A percentile compares a stretch with the other conserved stretches of the same genome.
These are phyloP conservation scores for Corvus cornix DNA, from an alignment of 2,113 vertebrate species.

Conservation along the genomic window DNA sequence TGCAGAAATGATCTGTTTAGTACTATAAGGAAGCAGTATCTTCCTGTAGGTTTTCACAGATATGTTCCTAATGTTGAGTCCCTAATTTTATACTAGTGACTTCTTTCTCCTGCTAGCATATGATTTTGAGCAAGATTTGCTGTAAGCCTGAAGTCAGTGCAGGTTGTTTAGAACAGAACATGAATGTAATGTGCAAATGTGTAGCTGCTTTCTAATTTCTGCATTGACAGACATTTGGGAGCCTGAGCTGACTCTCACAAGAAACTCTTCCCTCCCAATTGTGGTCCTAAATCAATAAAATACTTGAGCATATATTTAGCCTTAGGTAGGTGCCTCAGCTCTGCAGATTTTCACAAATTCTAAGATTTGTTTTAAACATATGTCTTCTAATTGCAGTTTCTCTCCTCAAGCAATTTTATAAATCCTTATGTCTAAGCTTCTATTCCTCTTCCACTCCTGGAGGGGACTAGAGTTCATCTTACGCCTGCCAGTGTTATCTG, in stretches of 20 bases:
- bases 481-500: background rate
- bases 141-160: background rate
- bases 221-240: background rate
- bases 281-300: background rate
- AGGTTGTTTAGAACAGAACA: background rate
- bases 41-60: background rate
- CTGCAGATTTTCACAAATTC: background rate
- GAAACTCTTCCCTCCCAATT: background rate
- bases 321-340: background rate
- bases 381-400: background rate
- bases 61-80: background rate
- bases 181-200: background rate
- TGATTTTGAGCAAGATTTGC: background rate
- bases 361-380: background rate
- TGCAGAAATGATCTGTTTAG: background rate
- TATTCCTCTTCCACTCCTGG: background rate
- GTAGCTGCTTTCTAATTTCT: background rate
- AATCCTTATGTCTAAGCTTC: background rate
- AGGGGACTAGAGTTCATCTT: background rate
- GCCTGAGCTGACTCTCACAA: background rate
- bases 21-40: background rate
- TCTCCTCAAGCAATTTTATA: constrained; percentile 19
- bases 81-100: background rate
- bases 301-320: background rate
- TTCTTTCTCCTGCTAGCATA: background rate